Evolutionary conservation across 1,140 invertebrate genomes (phyloP).

Genomic region (Drosophila ercepeae): DNA sequence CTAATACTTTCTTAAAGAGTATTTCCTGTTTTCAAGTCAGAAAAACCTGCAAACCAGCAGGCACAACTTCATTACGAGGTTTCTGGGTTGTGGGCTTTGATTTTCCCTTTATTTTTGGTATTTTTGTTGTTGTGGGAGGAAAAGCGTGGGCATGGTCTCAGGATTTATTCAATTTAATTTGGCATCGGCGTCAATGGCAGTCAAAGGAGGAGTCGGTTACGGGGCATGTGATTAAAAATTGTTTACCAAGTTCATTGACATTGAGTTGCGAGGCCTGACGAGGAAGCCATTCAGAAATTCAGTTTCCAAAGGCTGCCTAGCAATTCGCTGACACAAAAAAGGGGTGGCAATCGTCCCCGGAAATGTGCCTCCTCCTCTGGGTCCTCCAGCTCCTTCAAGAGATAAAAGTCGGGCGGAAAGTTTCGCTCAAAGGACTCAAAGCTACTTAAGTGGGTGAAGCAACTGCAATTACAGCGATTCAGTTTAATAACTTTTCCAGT

Average conservation of each 20-base stretch:
- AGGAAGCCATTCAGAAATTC: slow-evolving; percentile 12
- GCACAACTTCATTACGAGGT: slow-evolving; percentile 58
- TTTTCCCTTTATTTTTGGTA: not conserved
- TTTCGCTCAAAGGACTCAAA: not conserved
- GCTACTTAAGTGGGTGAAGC: not conserved
- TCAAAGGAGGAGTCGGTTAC: not conserved
- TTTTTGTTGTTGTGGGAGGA: not conserved
- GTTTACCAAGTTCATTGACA: slow-evolving; percentile 81
- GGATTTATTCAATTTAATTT: slow-evolving; percentile 82
- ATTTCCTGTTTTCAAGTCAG: not conserved
- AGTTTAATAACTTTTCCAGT: not conserved
- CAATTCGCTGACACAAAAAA: slow-evolving; percentile 48
- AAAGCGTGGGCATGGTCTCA: slow-evolving; percentile 51
- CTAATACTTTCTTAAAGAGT: not conserved
- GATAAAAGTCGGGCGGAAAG: not conserved
- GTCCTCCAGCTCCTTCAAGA: not conserved
- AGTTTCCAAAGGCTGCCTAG: slow-evolving; percentile 39
- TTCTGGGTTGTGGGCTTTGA: not conserved
- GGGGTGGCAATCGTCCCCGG: not conserved
- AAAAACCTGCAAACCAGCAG: slow-evolving; percentile 4
- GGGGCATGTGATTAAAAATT: slow-evolving; percentile 77
- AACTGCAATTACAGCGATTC: slow-evolving; percentile 1
- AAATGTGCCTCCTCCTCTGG: not conserved
- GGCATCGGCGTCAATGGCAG: slow-evolving; percentile 59
- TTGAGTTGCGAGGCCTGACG: not conserved